Evolutionary conservation across 2,888 invertebrate genomes (phyloP).

Genomic region (Phalangium opilio): DNA sequence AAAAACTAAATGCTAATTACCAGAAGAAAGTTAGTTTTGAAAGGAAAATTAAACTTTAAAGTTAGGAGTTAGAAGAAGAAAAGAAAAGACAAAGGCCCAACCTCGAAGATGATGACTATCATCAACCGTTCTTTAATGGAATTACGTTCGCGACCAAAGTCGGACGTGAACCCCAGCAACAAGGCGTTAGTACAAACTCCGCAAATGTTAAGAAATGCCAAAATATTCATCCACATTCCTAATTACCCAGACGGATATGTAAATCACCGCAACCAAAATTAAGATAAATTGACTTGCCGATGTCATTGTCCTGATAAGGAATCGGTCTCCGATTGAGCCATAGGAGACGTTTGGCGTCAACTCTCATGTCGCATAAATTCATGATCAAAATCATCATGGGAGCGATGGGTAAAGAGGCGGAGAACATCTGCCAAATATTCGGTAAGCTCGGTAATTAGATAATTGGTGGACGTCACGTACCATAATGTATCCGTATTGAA

Average conservation of each 20-base stretch:
- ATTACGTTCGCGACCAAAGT: conserved; percentile 6
- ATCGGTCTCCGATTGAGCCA: conserved; percentile 34
- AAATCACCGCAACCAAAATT: too few species aligned
- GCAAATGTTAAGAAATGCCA: conserved; percentile 32
- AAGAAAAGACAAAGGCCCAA: too few species aligned
- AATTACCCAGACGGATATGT: too few species aligned
- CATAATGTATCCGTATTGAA: conserved; percentile 36
- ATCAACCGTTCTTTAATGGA: conserved; percentile 24
- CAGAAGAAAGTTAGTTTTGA: too few species aligned
- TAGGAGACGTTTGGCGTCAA: conserved; percentile 32
- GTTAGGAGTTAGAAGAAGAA: too few species aligned
- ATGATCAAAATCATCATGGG: conserved; percentile 34
- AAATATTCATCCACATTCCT: conserved; percentile 36
- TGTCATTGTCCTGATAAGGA: conserved; percentile 31
- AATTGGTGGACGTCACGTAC: conserved; percentile 25
- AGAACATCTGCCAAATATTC: conserved; percentile 35
- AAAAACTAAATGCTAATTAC: conserved; percentile 17
- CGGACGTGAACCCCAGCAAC: conserved; percentile 33
- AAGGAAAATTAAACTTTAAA: too few species aligned
- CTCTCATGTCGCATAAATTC: conserved; percentile 31
- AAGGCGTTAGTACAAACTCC: conserved; percentile 37
- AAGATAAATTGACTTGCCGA: conserved; percentile 26
- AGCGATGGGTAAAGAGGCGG: conserved; percentile 36
- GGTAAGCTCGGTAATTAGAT: conserved; percentile 2
- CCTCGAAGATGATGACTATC: conserved; percentile 32